Conservation (phyloP, 2,113 vertebrate genomes). For the Bufo gargarizans region DNA sequence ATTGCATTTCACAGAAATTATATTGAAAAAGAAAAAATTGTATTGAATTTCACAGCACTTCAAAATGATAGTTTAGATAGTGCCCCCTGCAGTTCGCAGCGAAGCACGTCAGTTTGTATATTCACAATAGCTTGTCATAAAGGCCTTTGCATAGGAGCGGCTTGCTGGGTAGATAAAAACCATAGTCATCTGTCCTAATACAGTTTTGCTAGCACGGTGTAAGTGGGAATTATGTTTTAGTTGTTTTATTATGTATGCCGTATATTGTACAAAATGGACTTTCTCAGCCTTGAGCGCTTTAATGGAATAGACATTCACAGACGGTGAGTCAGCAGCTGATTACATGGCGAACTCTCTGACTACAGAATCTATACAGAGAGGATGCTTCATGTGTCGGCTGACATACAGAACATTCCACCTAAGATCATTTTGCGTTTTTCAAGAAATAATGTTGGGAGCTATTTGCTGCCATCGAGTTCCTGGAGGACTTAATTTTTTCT, state of each 20-base stretch:
- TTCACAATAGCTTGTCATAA: not conserved
- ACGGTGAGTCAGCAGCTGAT: constrained; percentile 53
- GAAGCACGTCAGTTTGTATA: not conserved
- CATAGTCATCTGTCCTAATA: constrained; percentile 14
- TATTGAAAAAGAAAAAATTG: too few species aligned
- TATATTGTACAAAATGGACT: constrained; percentile 22
- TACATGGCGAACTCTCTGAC: constrained; percentile 43
- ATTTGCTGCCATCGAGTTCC: not conserved
- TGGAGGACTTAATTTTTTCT: not conserved
- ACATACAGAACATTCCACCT: constrained; percentile 42
- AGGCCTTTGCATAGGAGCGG: not conserved
- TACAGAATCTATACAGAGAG: constrained; percentile 41
- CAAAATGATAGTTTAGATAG: not conserved
- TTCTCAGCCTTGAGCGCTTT: constrained; percentile 34
- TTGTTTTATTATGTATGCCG: constrained; percentile 26
- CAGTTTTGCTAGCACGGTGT: constrained; percentile 14
- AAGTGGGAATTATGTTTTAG: constrained; percentile 28
- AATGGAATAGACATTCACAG: constrained; percentile 53
- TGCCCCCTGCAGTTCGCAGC: not conserved
- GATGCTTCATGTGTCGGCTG: constrained; percentile 30
- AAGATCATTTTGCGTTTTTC: constrained; percentile 14
- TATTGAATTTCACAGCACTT: not conserved
- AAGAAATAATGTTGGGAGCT: constrained; percentile 10
- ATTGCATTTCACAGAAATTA: too few species aligned
- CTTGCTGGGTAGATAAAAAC: not conserved